Conservation (phyloP, 2,797 vertebrate genomes). For the Pangasius macronema region DNA sequence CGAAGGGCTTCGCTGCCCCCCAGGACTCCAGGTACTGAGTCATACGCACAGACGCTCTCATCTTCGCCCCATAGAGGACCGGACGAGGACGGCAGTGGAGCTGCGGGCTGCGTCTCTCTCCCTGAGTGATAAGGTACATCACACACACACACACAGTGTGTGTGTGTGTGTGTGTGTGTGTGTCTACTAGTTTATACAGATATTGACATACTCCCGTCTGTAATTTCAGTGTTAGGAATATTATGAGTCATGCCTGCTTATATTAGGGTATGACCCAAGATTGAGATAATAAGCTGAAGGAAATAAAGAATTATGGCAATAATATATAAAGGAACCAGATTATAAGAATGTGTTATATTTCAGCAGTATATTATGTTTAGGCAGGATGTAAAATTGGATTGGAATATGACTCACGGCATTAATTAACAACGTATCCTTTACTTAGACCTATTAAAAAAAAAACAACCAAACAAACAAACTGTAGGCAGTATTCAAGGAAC, state of each 20-base stretch:
- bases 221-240: too few species aligned
- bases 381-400: neutral
- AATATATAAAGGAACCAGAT: neutral
- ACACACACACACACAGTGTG: neutral
- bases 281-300: neutral
- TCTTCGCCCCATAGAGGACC: constrained; percentile 87
- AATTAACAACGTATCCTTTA: neutral
- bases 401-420: neutral
- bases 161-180: too few species aligned
- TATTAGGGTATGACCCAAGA: neutral
- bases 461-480: neutral
- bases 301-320: neutral
- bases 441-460: neutral
- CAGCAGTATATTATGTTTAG: neutral
- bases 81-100: constrained; percentile 84
- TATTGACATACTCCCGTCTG: too few species aligned
- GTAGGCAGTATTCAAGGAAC: constrained; percentile 7
- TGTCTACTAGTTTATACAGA: too few species aligned
- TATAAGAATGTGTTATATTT: neutral
- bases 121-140: constrained; percentile 69
- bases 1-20: constrained; percentile 97
- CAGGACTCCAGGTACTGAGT: constrained; percentile 97
- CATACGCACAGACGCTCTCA: constrained; percentile 96
- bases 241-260: neutral
- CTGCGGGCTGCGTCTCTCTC: constrained; percentile 87